These are phyloP conservation scores for Laspeyria flexula DNA, from an alignment of 2,888 invertebrate species.

Conservation along the genomic window DNA sequence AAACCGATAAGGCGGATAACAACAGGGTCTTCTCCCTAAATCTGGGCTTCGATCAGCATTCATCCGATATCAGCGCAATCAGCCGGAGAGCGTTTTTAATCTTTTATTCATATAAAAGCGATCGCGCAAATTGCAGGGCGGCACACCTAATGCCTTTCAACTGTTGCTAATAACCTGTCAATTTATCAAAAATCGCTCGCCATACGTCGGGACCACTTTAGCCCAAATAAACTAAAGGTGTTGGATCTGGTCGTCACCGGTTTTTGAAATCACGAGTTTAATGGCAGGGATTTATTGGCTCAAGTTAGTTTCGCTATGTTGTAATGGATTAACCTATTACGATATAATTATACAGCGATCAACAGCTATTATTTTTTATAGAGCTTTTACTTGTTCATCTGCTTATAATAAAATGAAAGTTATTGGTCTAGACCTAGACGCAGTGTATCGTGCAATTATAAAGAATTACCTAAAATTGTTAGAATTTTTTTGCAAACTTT, in stretches of 20 bases:
- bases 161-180: constrained; percentile 86
- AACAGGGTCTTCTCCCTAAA: constrained; percentile 57
- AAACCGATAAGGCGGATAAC: constrained; percentile 55
- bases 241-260: constrained; percentile 44
- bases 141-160: constrained; percentile 85
- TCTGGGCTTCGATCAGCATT: constrained; percentile 59
- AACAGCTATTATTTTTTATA: too few species aligned
- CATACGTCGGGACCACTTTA: constrained; percentile 58
- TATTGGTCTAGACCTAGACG: too few species aligned
- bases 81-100: constrained; percentile 74
- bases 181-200: constrained; percentile 80
- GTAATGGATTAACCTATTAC: not conserved
- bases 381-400: too few species aligned
- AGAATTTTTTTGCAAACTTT: too few species aligned
- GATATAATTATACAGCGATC: too few species aligned
- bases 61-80: constrained; percentile 74
- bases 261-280: constrained; percentile 6
- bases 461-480: too few species aligned
- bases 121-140: constrained; percentile 83
- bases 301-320: not conserved
- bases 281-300: not conserved
- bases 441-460: too few species aligned
- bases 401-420: too few species aligned
- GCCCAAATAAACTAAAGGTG: constrained; percentile 54
- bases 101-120: constrained; percentile 78